phyloP scores from a whole-genome alignment of 2,888 invertebrate species.

The Schizaphis graminum region DNA sequence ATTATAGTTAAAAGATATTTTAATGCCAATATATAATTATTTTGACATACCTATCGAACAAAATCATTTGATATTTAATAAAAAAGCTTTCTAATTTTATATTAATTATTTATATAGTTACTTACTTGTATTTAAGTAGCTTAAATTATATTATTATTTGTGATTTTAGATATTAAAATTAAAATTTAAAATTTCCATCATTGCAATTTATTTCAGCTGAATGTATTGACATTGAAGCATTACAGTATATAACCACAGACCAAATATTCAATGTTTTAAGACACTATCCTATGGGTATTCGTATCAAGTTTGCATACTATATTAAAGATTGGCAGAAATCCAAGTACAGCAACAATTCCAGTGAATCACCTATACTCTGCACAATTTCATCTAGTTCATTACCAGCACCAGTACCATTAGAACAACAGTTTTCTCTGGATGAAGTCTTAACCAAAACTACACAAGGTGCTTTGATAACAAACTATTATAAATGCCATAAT shows the following conservation, averaged over 20 bases:
- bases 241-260: background rate
- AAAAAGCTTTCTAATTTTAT: too few species aligned
- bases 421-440: conserved; percentile 22
- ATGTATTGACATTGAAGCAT: background rate
- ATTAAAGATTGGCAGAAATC: too few species aligned
- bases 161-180: too few species aligned
- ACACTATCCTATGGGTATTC: background rate
- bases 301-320: background rate
- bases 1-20: too few species aligned
- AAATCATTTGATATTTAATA: too few species aligned
- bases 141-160: too few species aligned
- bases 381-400: background rate
- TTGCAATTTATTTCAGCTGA: conserved; percentile 1
- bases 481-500: background rate
- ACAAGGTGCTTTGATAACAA: background rate
- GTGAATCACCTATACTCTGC: background rate
- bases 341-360: too few species aligned
- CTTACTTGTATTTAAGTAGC: too few species aligned
- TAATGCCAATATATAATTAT: too few species aligned
- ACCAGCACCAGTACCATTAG: background rate
- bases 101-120: too few species aligned
- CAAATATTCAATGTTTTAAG: background rate
- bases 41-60: too few species aligned
- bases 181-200: background rate
- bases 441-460: background rate